Base-by-base conservation (phyloP, 2,113 vertebrate genomes). In the Colistium nudipinnis region DNA sequence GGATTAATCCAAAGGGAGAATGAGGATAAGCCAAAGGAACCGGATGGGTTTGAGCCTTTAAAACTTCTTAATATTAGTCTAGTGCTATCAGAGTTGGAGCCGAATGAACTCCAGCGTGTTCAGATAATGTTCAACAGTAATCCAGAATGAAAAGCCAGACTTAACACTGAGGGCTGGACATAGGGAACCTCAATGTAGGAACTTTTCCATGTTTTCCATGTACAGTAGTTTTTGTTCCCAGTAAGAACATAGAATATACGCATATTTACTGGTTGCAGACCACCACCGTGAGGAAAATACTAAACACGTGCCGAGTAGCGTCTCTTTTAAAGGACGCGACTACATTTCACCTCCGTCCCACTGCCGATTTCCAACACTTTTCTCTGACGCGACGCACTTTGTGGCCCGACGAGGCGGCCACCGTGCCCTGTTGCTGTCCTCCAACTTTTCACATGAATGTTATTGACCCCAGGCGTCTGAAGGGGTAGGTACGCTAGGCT, bases 361-460 rank as follows among this genome's bases (percentile, higher is more conserved):
- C 33, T 62, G 43, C 54, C 53, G 16, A 4, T 62, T 33, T 33
- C 30, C 14, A 55, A 56, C 31, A 22, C 54, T 35, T 43, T 57
- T 63, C 56, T 25, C 20, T 11, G 25, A 45, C 52, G 49, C 44
- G 0, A 65, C 74, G 64, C 51, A 24, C 33, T 3, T 45, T 31
- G 19, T 36, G 17, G 27, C 41, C 65, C 39, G 19, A 35, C 19
- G 25, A 0, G 17, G 27, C 8, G 17, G 27, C 8, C 0, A 39
- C 12, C 13, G 74, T 44, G 63, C 30, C 56, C 60, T 48, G 44
- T 64, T 75, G 59, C 53, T 43, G 31, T 49, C 65, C 24, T 74
- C 72, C 77, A 77, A 87, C 67, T 80, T 87, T 88, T 74, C 66
- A 76, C 66, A 83, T 82, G 74, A 78, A 65, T 19, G 22, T 78